These are phyloP conservation scores for Steromphala cineraria DNA, from an alignment of 2,888 invertebrate species.

Conservation along the genomic window DNA sequence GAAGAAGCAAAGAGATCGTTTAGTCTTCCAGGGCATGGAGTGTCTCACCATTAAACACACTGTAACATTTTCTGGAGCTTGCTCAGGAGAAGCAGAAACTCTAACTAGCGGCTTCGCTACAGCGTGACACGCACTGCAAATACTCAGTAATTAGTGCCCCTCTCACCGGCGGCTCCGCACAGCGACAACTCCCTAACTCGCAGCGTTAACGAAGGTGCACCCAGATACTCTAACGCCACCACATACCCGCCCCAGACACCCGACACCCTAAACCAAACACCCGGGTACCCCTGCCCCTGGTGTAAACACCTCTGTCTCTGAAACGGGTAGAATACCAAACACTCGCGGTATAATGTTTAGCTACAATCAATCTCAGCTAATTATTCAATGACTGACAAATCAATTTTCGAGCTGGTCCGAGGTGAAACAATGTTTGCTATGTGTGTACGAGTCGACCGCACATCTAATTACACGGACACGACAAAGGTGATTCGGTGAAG, in stretches of 20 bases:
- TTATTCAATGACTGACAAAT: neutral
- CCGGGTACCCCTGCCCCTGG: neutral
- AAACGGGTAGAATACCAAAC: neutral
- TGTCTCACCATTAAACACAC: neutral
- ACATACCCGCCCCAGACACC: slow-evolving; percentile 5
- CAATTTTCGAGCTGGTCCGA: neutral
- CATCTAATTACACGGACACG: neutral
- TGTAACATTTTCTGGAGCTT: neutral
- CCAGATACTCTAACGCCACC: neutral
- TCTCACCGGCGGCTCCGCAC: neutral
- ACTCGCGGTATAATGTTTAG: neutral
- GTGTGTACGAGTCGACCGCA: neutral
- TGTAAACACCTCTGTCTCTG: neutral
- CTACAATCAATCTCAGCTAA: neutral
- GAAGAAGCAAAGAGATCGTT: neutral
- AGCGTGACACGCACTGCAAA: neutral
- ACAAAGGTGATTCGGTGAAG: too few relatives aligned
- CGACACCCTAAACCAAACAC: neutral
- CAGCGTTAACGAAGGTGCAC: neutral
- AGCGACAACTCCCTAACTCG: neutral
- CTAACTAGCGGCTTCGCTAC: slow-evolving; percentile 7
- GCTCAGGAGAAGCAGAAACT: neutral
- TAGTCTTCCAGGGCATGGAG: neutral
- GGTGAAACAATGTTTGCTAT: neutral
- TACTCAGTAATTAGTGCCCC: neutral